Base-by-base conservation (phyloP, 2,888 invertebrate species). In the Napeogenes sylphis region DNA sequence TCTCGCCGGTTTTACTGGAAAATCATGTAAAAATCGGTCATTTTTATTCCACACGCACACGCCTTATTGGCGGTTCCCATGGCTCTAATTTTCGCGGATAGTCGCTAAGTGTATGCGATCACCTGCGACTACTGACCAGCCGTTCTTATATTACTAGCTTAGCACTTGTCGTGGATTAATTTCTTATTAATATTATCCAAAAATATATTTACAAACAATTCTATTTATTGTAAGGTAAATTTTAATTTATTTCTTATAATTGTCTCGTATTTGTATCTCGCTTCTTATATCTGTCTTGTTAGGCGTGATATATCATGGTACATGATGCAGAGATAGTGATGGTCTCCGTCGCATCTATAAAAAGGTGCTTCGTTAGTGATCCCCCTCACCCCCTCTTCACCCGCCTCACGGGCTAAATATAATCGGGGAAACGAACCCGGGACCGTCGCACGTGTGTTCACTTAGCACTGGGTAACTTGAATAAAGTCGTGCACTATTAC, bases 1-100 rank as follows among this genome's bases (percentile, higher is more conserved):
- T 84, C 83, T 79, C 79, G 83, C 78, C 81, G 73, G 80, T 80
- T 89, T 88, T 89, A 90, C 89, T 83, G 87, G 81, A 80, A 81
- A 87, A 87, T 88, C 88, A 89, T 88, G 90, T 89, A 87, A 90
- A 88, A 89, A 84, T 83, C 76, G 73, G 73, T 81, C 80, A 87
- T 90, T 85, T 87, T 87, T 84, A 90, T 90, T 88, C 87, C 71
- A 76, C 74, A 71, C 85, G 85, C 86, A 84, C 82, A 75, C 80
- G 73, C 71, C 79, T 83, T 78, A 89, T 87, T 86, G 85, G 85
- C 84, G 84, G 87, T 90, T 90, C 90, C 87, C 90, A 89, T 83
- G 89, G 80, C 80, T 79, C 80, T 90, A 88, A 90, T 90, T 90
- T 90, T 89, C 84, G 80, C 88, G 80, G 79, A 77, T 80, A 74